A percentile compares a stretch with the other conserved stretches of the same genome.
phyloP scores from a whole-genome alignment of 2,888 invertebrate species.

The Cataglyphis altisquamis region DNA sequence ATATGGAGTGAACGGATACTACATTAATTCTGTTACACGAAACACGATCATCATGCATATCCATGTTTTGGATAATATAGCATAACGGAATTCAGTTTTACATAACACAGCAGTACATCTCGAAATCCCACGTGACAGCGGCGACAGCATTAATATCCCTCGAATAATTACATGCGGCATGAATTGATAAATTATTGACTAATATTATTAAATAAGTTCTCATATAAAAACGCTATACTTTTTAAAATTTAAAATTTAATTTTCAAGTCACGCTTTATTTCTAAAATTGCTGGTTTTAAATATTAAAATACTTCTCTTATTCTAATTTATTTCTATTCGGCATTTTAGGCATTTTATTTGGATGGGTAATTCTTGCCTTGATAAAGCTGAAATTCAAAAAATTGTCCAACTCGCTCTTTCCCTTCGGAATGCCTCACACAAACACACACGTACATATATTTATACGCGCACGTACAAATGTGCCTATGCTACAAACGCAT shows the following conservation, averaged over 20 bases:
- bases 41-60: neutral
- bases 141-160: constrained; percentile 22
- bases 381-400: neutral
- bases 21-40: constrained; percentile 33
- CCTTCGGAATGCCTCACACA: neutral
- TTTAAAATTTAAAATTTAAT: neutral
- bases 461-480: neutral
- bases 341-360: neutral
- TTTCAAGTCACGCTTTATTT: neutral
- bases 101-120: constrained; percentile 6
- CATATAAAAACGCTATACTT: neutral
- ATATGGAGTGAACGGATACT: neutral
- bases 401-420: neutral
- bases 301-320: neutral
- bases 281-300: neutral
- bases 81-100: constrained; percentile 41
- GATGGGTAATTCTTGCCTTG: neutral
- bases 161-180: constrained; percentile 11
- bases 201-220: neutral
- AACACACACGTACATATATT: neutral
- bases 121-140: constrained; percentile 33
- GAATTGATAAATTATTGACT: constrained; percentile 35
- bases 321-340: neutral
- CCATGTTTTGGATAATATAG: constrained; percentile 1
- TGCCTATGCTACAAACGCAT: neutral